Conservation (phyloP, 2,113 vertebrate genomes). For the Larimichthys crocea region DNA sequence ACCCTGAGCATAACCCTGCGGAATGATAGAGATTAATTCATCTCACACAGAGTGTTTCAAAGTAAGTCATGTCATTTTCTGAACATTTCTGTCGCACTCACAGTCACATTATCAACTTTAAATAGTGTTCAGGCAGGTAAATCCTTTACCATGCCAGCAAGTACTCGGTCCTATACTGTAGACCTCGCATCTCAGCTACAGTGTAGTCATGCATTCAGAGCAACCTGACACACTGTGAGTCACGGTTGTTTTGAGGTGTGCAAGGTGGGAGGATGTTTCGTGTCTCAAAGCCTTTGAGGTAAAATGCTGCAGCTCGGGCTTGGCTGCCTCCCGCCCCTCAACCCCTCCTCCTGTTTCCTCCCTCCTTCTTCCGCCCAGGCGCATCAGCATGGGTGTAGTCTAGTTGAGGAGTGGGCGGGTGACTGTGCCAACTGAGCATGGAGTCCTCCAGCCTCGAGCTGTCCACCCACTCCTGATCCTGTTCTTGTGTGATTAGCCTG, state of each 20-base stretch:
- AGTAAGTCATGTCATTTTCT: too few relatives aligned
- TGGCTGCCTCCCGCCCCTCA: conserved; percentile 15
- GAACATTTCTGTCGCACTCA: too few relatives aligned
- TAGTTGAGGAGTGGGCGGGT: conserved; percentile 56
- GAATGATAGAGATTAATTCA: too few relatives aligned
- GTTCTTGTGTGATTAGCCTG: conserved; percentile 45
- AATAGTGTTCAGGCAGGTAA: neutral
- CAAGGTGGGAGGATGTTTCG: conserved; percentile 1
- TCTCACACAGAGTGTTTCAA: too few relatives aligned
- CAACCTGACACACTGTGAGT: conserved; percentile 8
- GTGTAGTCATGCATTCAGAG: neutral
- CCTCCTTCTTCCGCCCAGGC: conserved; percentile 40
- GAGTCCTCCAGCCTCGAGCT: conserved; percentile 59
- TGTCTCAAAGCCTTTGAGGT: conserved; percentile 24
- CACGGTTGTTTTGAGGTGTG: conserved; percentile 25
- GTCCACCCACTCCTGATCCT: conserved; percentile 65
- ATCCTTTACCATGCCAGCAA: neutral
- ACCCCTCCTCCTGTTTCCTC: conserved; percentile 32
- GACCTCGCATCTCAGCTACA: neutral
- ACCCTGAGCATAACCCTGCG: too few relatives aligned
- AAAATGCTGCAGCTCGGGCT: conserved; percentile 20
- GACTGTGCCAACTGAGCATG: conserved; percentile 52
- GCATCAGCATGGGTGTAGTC: conserved; percentile 58
- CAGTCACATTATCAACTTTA: neutral
- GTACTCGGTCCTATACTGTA: neutral